phyloP scores from a whole-genome alignment of 2,113 vertebrate species.

The Anoplopoma fimbria region DNA sequence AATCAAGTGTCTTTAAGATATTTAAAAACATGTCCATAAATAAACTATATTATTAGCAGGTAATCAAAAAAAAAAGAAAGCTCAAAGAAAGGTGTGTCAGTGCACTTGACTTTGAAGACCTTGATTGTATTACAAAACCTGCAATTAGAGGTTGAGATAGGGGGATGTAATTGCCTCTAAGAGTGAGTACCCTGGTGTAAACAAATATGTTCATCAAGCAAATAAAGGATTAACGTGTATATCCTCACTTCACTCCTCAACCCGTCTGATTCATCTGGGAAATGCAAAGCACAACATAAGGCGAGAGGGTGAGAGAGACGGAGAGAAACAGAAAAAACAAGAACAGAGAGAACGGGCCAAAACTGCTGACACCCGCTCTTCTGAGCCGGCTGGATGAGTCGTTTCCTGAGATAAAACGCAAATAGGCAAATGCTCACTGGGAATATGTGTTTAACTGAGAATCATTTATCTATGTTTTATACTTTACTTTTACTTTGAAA shows the following conservation, averaged over 20 bases:
- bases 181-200: constrained; percentile 76
- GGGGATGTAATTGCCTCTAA: constrained; percentile 79
- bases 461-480: constrained; percentile 65
- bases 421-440: constrained; percentile 77
- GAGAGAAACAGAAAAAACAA: constrained; percentile 63
- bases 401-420: constrained; percentile 76
- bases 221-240: constrained; percentile 82
- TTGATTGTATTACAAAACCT: constrained; percentile 76
- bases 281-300: constrained; percentile 65
- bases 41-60: neutral
- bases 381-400: constrained; percentile 59
- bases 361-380: constrained; percentile 79
- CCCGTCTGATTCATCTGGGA: constrained; percentile 77
- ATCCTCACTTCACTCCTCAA: constrained; percentile 78
- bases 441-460: constrained; percentile 67
- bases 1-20: neutral
- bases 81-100: constrained; percentile 39
- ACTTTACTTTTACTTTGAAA: constrained; percentile 60
- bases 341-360: constrained; percentile 61
- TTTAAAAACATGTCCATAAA: neutral
- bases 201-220: constrained; percentile 84
- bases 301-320: constrained; percentile 60
- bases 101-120: constrained; percentile 72
- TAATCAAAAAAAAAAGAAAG: constrained; percentile 1
- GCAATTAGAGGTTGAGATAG: constrained; percentile 78